A percentile compares a stretch with the other conserved stretches of the same genome.
Evolutionary conservation across 2,797 vertebrate genomes (phyloP).

Genomic region (Scolopax bukidnonensis): DNA sequence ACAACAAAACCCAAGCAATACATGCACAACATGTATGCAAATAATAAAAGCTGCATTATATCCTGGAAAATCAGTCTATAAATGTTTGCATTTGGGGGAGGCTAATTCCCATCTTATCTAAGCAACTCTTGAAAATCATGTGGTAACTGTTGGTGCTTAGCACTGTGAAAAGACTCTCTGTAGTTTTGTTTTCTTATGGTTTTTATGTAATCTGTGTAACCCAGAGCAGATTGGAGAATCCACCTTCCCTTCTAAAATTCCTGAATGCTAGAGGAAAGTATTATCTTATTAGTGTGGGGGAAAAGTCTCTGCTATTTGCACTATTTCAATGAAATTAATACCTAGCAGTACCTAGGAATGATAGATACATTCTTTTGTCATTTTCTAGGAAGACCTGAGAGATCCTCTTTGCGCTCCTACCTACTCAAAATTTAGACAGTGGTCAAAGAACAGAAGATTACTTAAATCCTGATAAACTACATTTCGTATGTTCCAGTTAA

Average conservation of each 20-base stretch:
- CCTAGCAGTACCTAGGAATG: background rate
- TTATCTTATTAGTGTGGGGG: background rate
- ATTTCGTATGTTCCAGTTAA: background rate
- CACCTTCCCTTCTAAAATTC: background rate
- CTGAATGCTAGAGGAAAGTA: background rate
- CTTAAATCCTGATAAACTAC: background rate
- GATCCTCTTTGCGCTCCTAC: background rate
- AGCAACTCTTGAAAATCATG: background rate
- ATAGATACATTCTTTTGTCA: background rate
- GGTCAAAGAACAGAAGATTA: background rate
- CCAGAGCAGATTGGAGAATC: background rate
- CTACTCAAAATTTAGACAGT: background rate
- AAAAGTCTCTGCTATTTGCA: background rate
- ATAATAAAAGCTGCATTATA: background rate
- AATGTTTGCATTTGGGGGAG: background rate
- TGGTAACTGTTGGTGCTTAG: background rate
- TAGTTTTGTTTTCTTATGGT: background rate
- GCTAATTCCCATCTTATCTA: background rate
- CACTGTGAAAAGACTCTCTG: background rate
- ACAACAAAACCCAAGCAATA: background rate
- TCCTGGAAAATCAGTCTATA: background rate
- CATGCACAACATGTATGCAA: background rate
- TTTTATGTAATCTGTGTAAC: background rate
- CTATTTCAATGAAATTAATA: background rate
- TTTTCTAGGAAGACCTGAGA: background rate